Conservation (phyloP, 2,113 vertebrate species). For the Leucoraja erinaceus region DNA sequence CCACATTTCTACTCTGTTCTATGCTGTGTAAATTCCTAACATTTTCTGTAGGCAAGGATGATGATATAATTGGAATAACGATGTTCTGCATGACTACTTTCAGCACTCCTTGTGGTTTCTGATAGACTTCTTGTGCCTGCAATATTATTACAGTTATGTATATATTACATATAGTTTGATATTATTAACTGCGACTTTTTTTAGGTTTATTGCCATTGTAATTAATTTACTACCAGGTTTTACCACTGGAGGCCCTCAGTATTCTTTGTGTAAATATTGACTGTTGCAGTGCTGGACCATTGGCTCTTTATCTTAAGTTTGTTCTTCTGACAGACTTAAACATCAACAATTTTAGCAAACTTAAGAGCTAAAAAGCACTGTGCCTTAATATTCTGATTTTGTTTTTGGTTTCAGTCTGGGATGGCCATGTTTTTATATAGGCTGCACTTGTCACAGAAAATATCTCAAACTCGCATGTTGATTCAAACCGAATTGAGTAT, state of each 20-base stretch:
- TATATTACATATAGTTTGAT: background rate
- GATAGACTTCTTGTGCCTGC: background rate
- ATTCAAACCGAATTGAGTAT: background rate
- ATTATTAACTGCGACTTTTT: background rate
- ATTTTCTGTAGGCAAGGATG: background rate
- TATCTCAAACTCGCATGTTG: background rate
- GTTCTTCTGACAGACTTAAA: background rate
- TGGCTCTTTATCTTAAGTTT: background rate
- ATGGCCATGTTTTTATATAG: background rate
- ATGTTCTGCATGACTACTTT: background rate
- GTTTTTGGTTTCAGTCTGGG: background rate
- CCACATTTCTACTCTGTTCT: background rate
- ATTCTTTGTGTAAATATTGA: slow-evolving; percentile 15
- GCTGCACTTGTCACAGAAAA: background rate
- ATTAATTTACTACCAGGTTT: background rate
- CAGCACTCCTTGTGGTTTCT: background rate
- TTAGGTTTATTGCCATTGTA: background rate
- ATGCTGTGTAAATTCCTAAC: background rate
- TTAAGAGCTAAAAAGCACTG: background rate
- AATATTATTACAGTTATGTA: background rate
- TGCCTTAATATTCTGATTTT: background rate
- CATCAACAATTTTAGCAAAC: background rate
- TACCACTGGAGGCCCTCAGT: slow-evolving; percentile 36
- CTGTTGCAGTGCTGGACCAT: background rate
- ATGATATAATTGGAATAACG: background rate